Evolutionary conservation across 2,888 invertebrate genomes (phyloP), one percentile per base, ranked within the genome.

Genomic region (Mythimna impura): DNA sequence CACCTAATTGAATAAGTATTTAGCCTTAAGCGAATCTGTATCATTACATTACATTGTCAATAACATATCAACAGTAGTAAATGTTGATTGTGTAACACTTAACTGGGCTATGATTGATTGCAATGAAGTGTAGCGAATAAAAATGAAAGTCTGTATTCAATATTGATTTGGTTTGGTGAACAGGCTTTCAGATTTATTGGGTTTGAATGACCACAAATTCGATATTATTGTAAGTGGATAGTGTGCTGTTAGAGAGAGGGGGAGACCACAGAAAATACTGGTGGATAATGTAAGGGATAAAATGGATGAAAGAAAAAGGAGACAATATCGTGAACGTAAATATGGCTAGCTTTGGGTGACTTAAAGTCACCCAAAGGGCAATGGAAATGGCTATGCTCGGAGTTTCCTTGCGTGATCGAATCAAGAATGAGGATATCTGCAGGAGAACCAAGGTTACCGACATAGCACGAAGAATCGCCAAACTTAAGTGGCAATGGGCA

Each of bases 21-120:
- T 84, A 86, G 74, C 91, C 94, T 93, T 93, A 94, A 94, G 76
- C 36, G 62, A 78, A 85, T 84, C 80, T 87, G 88, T 91, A 85
- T 86, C 81, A 89, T 89, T 88, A 90, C 86, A 88, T 50, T 86
- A 84, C 75, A 89, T 87, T 89, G 72, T 74, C 62, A 73, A 43
- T 61, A 50, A 67, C 69, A 78, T 75, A 89, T 91, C 91, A 88
- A 89, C 86, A 88, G 90, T 92, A 90, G 89, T 91, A 91, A 94
- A 92, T 91, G 92, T 81, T n/a, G n/a, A n/a, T n/a, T 81, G 66
- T 60, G 43, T n/a, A 65, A 58, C 25, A 50, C 67, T 63, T 60
- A 62, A 36, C 30, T 36, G 12, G 40, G 55, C 22, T n/a, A 36
- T 73, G 65, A 82, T 73, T 68, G 73, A 80, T 82, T 40, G 65